Conservation (phyloP, 1,140 invertebrate genomes). For the Lordiphosa stackelbergi region DNA sequence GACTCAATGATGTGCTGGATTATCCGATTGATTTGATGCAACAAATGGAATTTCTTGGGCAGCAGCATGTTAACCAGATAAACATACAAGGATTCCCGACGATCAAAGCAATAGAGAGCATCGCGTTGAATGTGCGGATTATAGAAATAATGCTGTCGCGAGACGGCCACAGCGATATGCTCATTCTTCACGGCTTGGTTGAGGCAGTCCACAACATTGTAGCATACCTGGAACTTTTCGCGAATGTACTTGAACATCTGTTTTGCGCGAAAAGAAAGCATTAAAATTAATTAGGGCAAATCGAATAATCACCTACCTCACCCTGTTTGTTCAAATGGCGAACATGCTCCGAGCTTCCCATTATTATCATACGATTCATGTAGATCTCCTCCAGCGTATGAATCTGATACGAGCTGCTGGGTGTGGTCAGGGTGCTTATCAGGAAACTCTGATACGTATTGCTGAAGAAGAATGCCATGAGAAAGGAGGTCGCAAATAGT, state of each 20-base stretch:
- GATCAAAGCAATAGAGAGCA: conserved; percentile 61
- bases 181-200: conserved; percentile 54
- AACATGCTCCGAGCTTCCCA: conserved; percentile 64
- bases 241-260: conserved; percentile 72
- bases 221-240: conserved; percentile 68
- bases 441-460: conserved; percentile 72
- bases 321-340: conserved; percentile 67
- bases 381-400: conserved; percentile 59
- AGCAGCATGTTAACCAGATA: conserved; percentile 68
- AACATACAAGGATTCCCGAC: conserved; percentile 62
- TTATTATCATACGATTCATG: conserved; percentile 57
- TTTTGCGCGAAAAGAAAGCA: not conserved
- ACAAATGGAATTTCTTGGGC: conserved; percentile 66
- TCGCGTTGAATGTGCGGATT: conserved; percentile 60
- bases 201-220: conserved; percentile 68
- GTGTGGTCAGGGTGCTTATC: conserved; percentile 68
- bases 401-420: conserved; percentile 50
- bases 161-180: conserved; percentile 61
- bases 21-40: conserved; percentile 66
- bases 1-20: conserved; percentile 72
- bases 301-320: conserved; percentile 33
- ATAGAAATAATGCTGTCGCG: conserved; percentile 67
- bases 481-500: conserved; percentile 43
- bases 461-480: conserved; percentile 61
- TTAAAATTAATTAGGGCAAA: not conserved